phyloP scores from a whole-genome alignment of 2,797 vertebrate species.

The Halcyon smyrnensis region DNA sequence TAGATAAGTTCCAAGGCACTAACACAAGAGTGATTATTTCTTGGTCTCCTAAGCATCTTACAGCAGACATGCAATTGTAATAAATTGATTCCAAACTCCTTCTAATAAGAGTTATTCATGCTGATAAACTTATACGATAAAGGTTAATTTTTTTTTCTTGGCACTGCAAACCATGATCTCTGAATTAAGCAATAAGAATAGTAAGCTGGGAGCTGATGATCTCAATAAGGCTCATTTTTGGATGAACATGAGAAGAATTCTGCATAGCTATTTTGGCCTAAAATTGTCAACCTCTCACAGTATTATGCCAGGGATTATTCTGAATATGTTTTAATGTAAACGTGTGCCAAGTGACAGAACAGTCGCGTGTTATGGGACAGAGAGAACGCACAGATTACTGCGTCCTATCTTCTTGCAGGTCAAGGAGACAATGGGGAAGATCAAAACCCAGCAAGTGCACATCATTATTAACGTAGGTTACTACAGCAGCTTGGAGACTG shows the following conservation, averaged over 20 bases:
- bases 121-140: constrained; percentile 28
- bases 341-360: background rate
- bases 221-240: constrained; percentile 6
- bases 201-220: constrained; percentile 9
- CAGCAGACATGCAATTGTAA: background rate
- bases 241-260: background rate
- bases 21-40: background rate
- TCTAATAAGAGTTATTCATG: constrained; percentile 14
- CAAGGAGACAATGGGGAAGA: background rate
- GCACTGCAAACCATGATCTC: constrained; percentile 30
- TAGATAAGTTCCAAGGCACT: background rate
- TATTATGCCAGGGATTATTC: background rate
- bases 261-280: background rate
- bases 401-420: background rate
- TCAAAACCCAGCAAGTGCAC: background rate
- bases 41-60: background rate
- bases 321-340: background rate
- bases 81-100: background rate
- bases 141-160: background rate
- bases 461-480: background rate
- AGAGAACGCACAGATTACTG: background rate
- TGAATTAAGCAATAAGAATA: background rate
- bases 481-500: background rate
- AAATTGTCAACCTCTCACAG: background rate
- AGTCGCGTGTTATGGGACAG: background rate